A percentile compares a stretch with the other conserved stretches of the same genome.
phyloP scores from a whole-genome alignment of 2,888 invertebrate species.

The Balanococcus diminutus region DNA sequence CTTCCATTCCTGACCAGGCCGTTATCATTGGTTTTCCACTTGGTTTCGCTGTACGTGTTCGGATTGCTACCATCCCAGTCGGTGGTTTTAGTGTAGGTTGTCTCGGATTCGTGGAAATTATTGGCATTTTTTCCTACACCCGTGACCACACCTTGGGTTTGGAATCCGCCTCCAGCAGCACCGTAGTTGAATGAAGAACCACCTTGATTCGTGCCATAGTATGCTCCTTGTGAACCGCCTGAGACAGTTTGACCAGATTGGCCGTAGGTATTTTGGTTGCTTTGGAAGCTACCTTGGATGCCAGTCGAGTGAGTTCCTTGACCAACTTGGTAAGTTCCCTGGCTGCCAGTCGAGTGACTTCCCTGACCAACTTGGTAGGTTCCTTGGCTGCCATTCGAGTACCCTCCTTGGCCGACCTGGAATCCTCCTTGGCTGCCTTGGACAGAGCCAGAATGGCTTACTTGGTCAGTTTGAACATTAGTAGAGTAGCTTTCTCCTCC shows the following conservation, averaged over 20 bases:
- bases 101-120: conserved; percentile 54
- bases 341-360: neutral
- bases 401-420: neutral
- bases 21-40: conserved; percentile 59
- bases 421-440: neutral
- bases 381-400: neutral
- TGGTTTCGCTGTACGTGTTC: conserved; percentile 57
- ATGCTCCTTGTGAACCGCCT: neutral
- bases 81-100: conserved; percentile 56
- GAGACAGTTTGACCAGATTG: neutral
- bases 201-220: conserved; percentile 44
- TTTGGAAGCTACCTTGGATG: neutral
- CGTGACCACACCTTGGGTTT: neutral
- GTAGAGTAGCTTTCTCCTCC: neutral
- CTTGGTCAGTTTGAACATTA: neutral
- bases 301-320: neutral
- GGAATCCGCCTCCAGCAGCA: neutral
- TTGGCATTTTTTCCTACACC: neutral
- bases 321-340: neutral
- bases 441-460: neutral
- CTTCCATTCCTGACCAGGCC: conserved; percentile 59
- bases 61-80: conserved; percentile 58
- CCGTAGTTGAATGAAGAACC: conserved; percentile 2
- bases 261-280: neutral
- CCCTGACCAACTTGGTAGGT: neutral